These are phyloP conservation scores for Phorcus lineatus DNA, from an alignment of 2,888 invertebrate genomes.

Conservation along the genomic window DNA sequence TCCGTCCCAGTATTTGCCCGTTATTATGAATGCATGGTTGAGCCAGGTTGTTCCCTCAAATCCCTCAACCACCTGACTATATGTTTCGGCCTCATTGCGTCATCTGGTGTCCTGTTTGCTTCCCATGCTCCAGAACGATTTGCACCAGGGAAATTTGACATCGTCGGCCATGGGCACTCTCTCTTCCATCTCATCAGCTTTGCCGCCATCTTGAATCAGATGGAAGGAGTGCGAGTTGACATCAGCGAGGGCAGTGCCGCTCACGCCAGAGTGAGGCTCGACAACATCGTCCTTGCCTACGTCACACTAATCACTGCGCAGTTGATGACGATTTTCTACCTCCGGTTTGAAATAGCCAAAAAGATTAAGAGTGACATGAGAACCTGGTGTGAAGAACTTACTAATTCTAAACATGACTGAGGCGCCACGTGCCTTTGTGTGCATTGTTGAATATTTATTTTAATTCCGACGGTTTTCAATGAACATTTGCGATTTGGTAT, in stretches of 20 bases:
- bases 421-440: too few species aligned
- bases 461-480: too few species aligned
- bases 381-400: neutral
- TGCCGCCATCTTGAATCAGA: conserved; percentile 36
- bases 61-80: conserved; percentile 51
- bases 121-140: conserved; percentile 60
- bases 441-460: too few species aligned
- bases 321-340: neutral
- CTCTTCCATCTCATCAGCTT: conserved; percentile 55
- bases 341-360: neutral
- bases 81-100: conserved; percentile 38
- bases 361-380: neutral
- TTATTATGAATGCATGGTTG: conserved; percentile 43
- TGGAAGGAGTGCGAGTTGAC: conserved; percentile 37
- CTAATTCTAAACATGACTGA: too few species aligned
- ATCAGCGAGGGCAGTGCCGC: conserved; percentile 4
- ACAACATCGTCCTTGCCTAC: conserved; percentile 6
- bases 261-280: neutral
- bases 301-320: neutral
- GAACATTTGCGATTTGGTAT: too few species aligned
- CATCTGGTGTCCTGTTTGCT: conserved; percentile 47
- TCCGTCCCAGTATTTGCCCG: conserved; percentile 42
- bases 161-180: conserved; percentile 64
- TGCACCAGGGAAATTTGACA: conserved; percentile 60
- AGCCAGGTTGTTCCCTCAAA: conserved; percentile 34